phyloP scores from a whole-genome alignment of 1,140 invertebrate species.

The Trichogramma pretiosum region DNA sequence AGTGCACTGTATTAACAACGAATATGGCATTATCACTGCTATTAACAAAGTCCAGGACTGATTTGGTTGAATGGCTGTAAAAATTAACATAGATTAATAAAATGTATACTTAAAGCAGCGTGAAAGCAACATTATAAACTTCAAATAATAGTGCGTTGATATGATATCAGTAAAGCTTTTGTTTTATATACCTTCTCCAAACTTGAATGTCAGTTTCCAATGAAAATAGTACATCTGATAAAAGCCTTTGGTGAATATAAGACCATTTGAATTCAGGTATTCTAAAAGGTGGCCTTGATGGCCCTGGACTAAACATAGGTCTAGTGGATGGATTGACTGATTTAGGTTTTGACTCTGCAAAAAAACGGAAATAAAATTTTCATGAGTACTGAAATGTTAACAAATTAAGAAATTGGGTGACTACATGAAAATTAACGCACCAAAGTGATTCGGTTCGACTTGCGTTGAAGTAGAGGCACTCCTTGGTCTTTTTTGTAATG shows the following conservation, averaged over 20 bases:
- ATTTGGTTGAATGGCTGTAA: slow-evolving; percentile 85
- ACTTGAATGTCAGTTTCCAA: slow-evolving; percentile 96
- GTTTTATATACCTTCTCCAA: slow-evolving; percentile 58
- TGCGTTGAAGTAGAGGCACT: slow-evolving; percentile 70
- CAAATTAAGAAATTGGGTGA: slow-evolving; percentile 4
- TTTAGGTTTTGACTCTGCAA: slow-evolving; percentile 46
- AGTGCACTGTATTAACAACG: slow-evolving; percentile 97
- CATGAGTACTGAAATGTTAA: neutral
- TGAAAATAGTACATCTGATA: slow-evolving; percentile 94
- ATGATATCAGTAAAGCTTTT: neutral
- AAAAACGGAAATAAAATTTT: slow-evolving; percentile 8
- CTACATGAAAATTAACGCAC: slow-evolving; percentile 41
- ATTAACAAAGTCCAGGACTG: slow-evolving; percentile 96
- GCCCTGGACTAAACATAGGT: slow-evolving; percentile 91
- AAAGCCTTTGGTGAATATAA: slow-evolving; percentile 90
- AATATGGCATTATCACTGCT: slow-evolving; percentile 97
- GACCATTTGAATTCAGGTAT: slow-evolving; percentile 99
- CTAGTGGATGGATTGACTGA: slow-evolving; percentile 52
- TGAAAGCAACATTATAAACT: neutral
- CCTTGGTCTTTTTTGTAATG: slow-evolving; percentile 57
- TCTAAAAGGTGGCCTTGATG: slow-evolving; percentile 90
- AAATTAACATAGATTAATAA: neutral
- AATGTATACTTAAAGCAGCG: neutral
- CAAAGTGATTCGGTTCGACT: slow-evolving; percentile 73
- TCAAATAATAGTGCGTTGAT: neutral